phyloP scores from a whole-genome alignment of 2,113 vertebrate species.

The Acrocephalus arundinaceus region DNA sequence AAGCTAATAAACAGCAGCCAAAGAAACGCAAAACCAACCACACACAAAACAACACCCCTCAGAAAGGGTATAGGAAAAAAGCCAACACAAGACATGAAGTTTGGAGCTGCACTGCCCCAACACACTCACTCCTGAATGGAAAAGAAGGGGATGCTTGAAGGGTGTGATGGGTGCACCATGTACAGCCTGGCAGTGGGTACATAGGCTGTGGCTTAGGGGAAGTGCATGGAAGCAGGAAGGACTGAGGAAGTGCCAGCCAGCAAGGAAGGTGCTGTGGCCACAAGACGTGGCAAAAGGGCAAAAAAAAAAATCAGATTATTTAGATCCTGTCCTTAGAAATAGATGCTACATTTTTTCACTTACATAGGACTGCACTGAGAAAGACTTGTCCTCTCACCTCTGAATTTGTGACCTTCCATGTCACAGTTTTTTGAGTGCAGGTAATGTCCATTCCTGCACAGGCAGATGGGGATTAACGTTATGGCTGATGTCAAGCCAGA shows the following conservation, averaged over 20 bases:
- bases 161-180: not conserved
- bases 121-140: not conserved
- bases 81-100: not conserved
- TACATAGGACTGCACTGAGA: not conserved
- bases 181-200: not conserved
- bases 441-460: not conserved
- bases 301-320: not conserved
- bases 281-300: not conserved
- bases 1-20: not conserved
- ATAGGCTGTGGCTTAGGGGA: not conserved
- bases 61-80: rapidly evolving
- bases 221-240: not conserved
- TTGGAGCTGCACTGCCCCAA: not conserved
- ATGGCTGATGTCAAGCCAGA: rapidly evolving
- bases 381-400: not conserved
- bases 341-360: not conserved
- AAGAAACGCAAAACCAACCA: not conserved
- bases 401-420: not conserved
- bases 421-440: not conserved
- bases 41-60: rapidly evolving
- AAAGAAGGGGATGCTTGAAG: not conserved
- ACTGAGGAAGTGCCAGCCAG: not conserved
- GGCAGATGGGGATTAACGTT: rapidly evolving
- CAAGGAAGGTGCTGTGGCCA: not conserved
- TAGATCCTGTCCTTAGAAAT: not conserved